Conservation (phyloP, 1,140 invertebrate genomes). For the Portunus trituberculatus region DNA sequence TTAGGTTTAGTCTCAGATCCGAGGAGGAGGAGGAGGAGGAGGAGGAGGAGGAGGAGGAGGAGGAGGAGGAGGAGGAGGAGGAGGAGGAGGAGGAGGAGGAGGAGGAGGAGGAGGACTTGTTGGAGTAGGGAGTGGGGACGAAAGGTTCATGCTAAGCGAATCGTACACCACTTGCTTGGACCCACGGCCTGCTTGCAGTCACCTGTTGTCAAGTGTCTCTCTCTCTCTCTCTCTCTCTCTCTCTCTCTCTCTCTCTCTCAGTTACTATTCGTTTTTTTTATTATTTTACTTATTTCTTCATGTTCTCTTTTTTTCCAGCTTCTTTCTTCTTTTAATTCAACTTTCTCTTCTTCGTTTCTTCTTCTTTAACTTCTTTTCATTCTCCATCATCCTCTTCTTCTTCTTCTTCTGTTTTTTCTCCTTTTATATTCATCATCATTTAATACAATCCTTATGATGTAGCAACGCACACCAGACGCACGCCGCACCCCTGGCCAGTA, state of each 20-base stretch:
- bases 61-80: background rate
- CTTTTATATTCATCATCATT: background rate
- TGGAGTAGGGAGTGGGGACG: no score
- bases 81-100: background rate
- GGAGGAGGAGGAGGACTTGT: background rate
- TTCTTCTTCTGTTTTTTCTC: background rate
- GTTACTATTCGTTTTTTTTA: background rate
- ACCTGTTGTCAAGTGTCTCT: background rate
- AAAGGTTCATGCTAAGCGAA: background rate
- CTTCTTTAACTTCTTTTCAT: background rate
- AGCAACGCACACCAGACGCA: no score
- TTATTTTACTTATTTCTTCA: background rate
- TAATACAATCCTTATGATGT: no score
- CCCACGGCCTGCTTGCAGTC: background rate
- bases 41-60: background rate
- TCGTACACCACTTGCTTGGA: background rate
- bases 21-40: background rate
- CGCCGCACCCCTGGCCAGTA: no score
- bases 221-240: background rate
- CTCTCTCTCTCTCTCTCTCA: background rate
- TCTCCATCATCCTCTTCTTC: background rate
- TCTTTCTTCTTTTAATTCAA: background rate
- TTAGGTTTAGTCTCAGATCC: background rate
- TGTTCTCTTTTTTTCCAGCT: background rate
- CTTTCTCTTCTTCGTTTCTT: background rate